Evolutionary conservation across 2,797 vertebrate genomes (phyloP), one percentile per base, ranked within the genome.

Genomic region (Tragelaphus oryx): DNA sequence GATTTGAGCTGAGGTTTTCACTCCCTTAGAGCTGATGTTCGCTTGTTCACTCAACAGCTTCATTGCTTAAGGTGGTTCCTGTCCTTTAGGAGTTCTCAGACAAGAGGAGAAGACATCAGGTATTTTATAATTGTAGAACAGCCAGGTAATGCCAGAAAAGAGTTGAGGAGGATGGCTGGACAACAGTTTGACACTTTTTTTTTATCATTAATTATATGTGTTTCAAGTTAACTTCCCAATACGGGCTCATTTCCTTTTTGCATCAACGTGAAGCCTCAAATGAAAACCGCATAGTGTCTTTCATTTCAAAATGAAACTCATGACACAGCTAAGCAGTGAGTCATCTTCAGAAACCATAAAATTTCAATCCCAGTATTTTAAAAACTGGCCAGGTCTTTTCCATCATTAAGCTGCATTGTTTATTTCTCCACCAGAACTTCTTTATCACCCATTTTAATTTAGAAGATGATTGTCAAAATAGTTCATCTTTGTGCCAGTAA

Each of bases 161-260:
- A 86, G 22, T 52, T 37, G 82, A 13, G 8, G 41, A 88, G 87
- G 22, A 48, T 74, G 50, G 30, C 48, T 37, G 7, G 82, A 92
- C 10, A 76, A 54, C 13, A 87, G 18, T 76, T 54, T 91, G 79
- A 68, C 74, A 33, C 55, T 96, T n/a, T 1, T 65, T n/a, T 16
- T 5, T 65, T 92, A 89, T 81, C 86, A 68, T 93, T 93, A 87
- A n/a, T 89, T 87, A 28, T 76, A 60, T 4, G 0, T 97, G 93
- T 97, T 96, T 98, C 97, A 97, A 20, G 65, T 68, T 92, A 88
- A 96, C 87, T 89, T 90, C 2, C 20, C 90, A 96, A 89, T 83
- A 96, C 96, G 91, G 93, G 83, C 92, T 97, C 4, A 0, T 96
- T 97, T 98, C 97, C 96, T 95, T 96, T 83, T 96, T 92, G 52